Conservation (phyloP, 2,113 vertebrate species). For the Paralichthys olivaceus region DNA sequence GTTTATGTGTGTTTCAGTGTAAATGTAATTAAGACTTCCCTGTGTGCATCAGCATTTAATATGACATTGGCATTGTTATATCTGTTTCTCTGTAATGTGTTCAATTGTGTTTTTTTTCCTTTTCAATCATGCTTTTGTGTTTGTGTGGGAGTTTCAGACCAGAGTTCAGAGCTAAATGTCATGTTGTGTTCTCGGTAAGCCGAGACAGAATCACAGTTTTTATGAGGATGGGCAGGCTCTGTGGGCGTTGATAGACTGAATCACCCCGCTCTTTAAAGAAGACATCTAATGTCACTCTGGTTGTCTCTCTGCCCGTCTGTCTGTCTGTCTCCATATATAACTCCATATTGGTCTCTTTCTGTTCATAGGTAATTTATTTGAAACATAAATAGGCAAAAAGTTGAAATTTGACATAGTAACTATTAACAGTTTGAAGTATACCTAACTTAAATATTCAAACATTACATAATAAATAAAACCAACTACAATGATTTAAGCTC, state of each 20-base stretch:
- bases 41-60: slow-evolving; percentile 12
- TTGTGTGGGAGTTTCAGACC: slow-evolving; percentile 46
- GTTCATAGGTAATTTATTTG: slow-evolving; percentile 28
- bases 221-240: slow-evolving; percentile 53
- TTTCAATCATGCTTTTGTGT: slow-evolving; percentile 35
- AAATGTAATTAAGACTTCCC: slow-evolving; percentile 47
- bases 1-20: not conserved
- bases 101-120: not conserved
- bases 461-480: too few species aligned
- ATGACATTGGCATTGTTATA: slow-evolving; percentile 24
- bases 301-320: not conserved
- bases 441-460: too few species aligned
- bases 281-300: slow-evolving; percentile 36
- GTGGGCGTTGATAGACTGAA: slow-evolving; percentile 70
- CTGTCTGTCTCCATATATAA: slow-evolving; percentile 14
- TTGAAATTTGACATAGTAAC: too few species aligned
- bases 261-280: slow-evolving; percentile 38
- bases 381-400: slow-evolving; percentile 5
- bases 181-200: slow-evolving; percentile 53
- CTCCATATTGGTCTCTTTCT: slow-evolving; percentile 38
- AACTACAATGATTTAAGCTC: too few species aligned
- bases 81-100: slow-evolving; percentile 36
- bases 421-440: too few species aligned
- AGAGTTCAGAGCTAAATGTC: slow-evolving; percentile 66
- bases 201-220: slow-evolving; percentile 66